Evolutionary conservation across 2,113 vertebrate genomes (phyloP), one percentile per base, ranked within the genome.

Genomic region (Albula goreensis): DNA sequence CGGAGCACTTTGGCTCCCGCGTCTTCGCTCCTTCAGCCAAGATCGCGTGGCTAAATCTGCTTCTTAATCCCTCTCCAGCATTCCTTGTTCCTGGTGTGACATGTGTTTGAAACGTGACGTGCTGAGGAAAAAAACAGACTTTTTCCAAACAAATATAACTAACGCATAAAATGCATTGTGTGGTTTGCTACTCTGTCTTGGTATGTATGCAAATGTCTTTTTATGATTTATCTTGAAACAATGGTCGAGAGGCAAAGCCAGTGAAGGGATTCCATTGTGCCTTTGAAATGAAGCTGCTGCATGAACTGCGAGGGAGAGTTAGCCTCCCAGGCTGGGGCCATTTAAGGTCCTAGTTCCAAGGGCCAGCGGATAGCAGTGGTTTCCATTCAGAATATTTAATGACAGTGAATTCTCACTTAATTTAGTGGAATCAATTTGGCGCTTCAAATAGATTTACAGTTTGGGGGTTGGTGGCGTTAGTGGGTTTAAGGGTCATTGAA

Each of bases 1-100:
- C 93, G 90, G 92, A 93, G 91, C 92, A 90, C 90, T 93, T 90
- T 95, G 94, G 93, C 93, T 87, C 89, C 90, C 91, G 91, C 89
- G 89, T 91, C 84, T 86, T 83, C 79, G 70, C 87, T 19, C 82
- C 86, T 82, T 79, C 87, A 41, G 91, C 91, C 93, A 93, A 90
- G 89, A 91, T 79, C 90, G 87, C 88, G 57, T 17, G 22, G 82
- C 91, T 91, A 89, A 91, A 86, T 88, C 89, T 91, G 84, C 89
- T 85, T 51, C 89, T 91, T 89, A 89, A 92, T 92, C 87, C 85
- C 80, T 83, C 85, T 86, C 83, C 80, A 82, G 80, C 86, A 50
- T 49, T 84, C 89, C 80, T 89, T 82, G 90, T 49, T 84, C 89
- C 80, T 89, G 83, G 90, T 25, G 87, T 85, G 86, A 89, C 89